Evolutionary conservation across 2,888 invertebrate species (phyloP).

Genomic region (Melinopterus prodromus): DNA sequence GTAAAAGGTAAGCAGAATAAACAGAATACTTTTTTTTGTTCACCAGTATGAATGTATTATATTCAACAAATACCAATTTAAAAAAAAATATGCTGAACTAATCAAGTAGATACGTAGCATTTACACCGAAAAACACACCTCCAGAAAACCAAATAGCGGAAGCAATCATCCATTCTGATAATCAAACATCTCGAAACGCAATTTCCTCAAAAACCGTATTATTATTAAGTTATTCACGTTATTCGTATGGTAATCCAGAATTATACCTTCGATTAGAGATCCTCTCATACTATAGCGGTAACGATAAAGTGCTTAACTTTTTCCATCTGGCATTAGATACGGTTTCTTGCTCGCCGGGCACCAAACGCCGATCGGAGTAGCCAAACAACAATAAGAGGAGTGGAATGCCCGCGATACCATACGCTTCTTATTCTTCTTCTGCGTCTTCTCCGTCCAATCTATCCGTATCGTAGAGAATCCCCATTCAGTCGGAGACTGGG

Average conservation of each 20-base stretch:
- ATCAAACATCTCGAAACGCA: no score
- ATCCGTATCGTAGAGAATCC: conserved; percentile 13
- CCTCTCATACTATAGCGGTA: neutral
- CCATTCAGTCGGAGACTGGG: conserved; percentile 17
- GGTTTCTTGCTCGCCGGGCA: neutral
- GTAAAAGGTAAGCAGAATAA: no score
- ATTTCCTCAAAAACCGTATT: neutral
- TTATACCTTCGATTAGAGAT: neutral
- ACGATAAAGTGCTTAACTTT: neutral
- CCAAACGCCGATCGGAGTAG: neutral
- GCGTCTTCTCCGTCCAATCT: neutral
- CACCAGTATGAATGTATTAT: no score
- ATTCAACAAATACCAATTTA: no score
- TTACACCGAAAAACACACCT: no score
- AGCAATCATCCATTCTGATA: no score
- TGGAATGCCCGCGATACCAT: conserved; percentile 4
- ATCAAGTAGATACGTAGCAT: no score
- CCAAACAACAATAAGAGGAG: neutral
- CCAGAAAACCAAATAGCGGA: no score
- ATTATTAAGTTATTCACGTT: neutral
- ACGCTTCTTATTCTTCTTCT: neutral
- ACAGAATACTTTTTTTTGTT: no score
- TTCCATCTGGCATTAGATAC: neutral
- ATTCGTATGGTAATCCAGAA: neutral
- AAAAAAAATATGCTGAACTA: no score